Evolutionary conservation across 2,113 vertebrate genomes (phyloP), one percentile per base, ranked within the genome.

Genomic region (Anthoscopus minutus): DNA sequence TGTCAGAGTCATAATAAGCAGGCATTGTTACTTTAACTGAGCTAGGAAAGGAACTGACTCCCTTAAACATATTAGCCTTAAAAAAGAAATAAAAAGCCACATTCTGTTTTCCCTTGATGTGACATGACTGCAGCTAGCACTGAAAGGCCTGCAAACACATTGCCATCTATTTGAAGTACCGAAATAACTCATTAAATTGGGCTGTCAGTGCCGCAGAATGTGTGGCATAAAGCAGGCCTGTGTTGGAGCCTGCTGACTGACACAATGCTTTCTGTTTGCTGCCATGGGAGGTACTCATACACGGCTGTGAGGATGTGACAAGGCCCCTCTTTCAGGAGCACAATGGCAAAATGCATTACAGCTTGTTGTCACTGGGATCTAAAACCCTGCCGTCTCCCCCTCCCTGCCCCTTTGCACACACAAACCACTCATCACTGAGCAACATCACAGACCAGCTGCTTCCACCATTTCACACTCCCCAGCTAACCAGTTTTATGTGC

Each of bases 231-330:
- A 91, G 62, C 81, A 50, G 4, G 31, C 79, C 73, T 85, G 78
- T 95, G 64, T 91, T 77, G 15, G 45, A 77, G 86, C 81, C 91
- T 80, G 78, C 91, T 86, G 87, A 30, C 78, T 57, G 61, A 65
- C 89, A 91, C 89, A 91, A 57, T 50, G 89, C 89, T 79, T 65
- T 86, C 86, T 95, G 80, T 91, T 91, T 91, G 91, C 87, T 88
- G 89, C 94, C 74, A 33, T 24, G 6, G 94, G 89, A 95, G 91
- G 81, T 76, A 30, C 81, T 88, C 15, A 1, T 51, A 35, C 11
- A 3, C 6, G 78, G 57, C 66, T 79, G n/a, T 2, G 54, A 69
- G 79, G 71, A 27, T 53, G 24, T 80, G 84, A 95, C 93, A 92
- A 44, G 89, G 85, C 82, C 85, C 35, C 53, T 87, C 74, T 95